Evolutionary conservation across 92 coral and sea anemone species (phyloP).

Genomic region (Palythoa grandis): DNA sequence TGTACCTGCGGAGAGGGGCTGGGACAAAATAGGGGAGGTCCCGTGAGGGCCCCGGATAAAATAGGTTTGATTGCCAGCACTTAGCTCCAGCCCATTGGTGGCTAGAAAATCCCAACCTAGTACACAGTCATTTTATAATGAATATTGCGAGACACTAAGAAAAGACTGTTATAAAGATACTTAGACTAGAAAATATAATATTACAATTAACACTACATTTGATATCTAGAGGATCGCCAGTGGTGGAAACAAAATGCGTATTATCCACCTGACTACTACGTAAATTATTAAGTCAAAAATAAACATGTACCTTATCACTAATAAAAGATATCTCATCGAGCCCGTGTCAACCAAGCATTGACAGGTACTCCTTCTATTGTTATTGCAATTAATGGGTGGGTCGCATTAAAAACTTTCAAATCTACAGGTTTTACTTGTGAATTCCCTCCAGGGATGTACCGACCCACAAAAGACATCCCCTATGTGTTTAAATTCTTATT

Average conservation of each 20-base stretch:
- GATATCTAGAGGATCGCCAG: constrained; percentile 32
- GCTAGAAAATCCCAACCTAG: constrained; percentile 42
- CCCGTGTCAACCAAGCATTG: neutral
- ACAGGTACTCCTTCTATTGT: too few relatives aligned
- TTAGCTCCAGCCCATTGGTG: constrained; percentile 23
- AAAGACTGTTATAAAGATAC: neutral
- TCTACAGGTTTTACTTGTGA: too few relatives aligned
- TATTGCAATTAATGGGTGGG: too few relatives aligned
- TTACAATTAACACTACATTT: neutral
- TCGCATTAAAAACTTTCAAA: too few relatives aligned
- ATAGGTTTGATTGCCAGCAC: neutral
- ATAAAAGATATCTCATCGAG: neutral
- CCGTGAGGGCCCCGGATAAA: constrained; percentile 15
- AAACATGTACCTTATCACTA: neutral
- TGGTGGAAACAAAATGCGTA: constrained; percentile 16
- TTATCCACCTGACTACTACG: neutral
- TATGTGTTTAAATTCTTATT: too few relatives aligned
- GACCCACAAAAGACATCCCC: too few relatives aligned
- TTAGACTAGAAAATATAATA: neutral
- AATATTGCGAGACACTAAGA: constrained; percentile 39
- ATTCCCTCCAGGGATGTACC: too few relatives aligned
- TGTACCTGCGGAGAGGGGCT: neutral
- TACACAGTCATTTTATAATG: constrained; percentile 35
- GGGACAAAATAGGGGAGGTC: constrained; percentile 13
- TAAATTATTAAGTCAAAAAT: neutral